phyloP scores from a whole-genome alignment of 2,888 invertebrate species.

The Euplexia lucipara region DNA sequence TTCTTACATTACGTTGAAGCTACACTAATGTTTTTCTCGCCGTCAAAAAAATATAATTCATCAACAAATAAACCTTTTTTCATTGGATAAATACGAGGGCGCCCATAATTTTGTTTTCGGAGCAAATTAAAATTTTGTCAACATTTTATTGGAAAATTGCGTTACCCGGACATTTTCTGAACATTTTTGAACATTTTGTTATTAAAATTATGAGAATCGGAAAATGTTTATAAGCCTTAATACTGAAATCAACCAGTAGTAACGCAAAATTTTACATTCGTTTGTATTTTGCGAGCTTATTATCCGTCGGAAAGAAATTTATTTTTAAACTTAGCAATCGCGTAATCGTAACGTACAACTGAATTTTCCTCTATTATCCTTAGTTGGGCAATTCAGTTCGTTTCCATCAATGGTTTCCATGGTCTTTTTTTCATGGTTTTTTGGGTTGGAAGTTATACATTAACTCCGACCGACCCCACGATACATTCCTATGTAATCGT shows the following conservation, averaged over 20 bases:
- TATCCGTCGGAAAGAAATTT: neutral
- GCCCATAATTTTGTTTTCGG: slow-evolving; percentile 56
- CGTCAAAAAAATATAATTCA: slow-evolving; percentile 46
- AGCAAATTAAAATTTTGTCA: slow-evolving; percentile 58
- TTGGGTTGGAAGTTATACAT: too few species aligned
- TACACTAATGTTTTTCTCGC: slow-evolving; percentile 27
- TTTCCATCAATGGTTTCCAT: too few species aligned
- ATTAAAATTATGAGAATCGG: slow-evolving; percentile 18
- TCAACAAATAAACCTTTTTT: slow-evolving; percentile 61
- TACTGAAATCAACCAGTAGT: too few species aligned
- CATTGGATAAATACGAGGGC: slow-evolving; percentile 40
- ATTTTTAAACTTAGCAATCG: neutral
- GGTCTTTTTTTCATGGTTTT: too few species aligned
- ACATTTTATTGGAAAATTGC: slow-evolving; percentile 63
- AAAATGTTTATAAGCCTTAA: neutral
- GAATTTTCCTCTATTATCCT: neutral
- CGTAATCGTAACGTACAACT: slow-evolving; percentile 1
- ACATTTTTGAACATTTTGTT: slow-evolving; percentile 31
- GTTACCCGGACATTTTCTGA: slow-evolving; percentile 49
- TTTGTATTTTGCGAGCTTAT: too few species aligned
- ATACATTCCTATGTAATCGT: neutral
- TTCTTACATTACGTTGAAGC: slow-evolving; percentile 26
- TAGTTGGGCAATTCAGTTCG: slow-evolving; percentile 1
- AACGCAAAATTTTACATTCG: too few species aligned
- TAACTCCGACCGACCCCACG: too few species aligned